Evolutionary conservation across 2,113 vertebrate species (phyloP), one percentile per base, ranked within the genome.

Genomic region (Corapipo altera): DNA sequence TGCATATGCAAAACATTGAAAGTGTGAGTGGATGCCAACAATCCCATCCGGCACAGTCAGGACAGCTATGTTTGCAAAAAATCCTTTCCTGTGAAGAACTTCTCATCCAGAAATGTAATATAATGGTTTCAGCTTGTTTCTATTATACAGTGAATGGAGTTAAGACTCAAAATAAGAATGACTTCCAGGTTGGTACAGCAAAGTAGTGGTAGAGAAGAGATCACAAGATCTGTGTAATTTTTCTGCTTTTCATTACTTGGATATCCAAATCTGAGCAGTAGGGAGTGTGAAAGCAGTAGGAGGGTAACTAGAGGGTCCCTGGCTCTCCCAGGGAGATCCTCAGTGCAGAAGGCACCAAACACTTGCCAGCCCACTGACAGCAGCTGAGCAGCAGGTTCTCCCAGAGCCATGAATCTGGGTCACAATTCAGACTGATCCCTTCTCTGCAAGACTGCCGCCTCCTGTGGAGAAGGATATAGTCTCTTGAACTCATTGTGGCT

Each of bases 331-430:
- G 48, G 8, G 46, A 74, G 26, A n/a, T 65, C 49, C 27, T 81
- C 9, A 1, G 26, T 84, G 58, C 51, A 70, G 55, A 73, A 70
- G 49, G 4, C 37, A 77, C 10, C 2, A 4, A 19, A 3, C 1
- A 1, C 14, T 72, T 7, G 0, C 30, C 35, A 41, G 37, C 4
- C 35, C 20, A 69, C 23, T 0, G 1, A 10, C 11, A 75, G 62
- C 24, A 4, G 0, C 35, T 30, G 41, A 61, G 44, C 48, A 59
- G 27, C 21, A n/a, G 11, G 12, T 30, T 65, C 35, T 44, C 27
- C 27, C n/a, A 66, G 27, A 5, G 16, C 18, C 17, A 43, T 24
- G 2, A 0, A 15, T 20, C 14, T 41, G 41, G 37, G 12, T 7
- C 65, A 78, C 77, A 71, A 28, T 8, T 26, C 43, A 85, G 48